A percentile compares a stretch with the other conserved stretches of the same genome.
Evolutionary conservation across 2,888 invertebrate genomes (phyloP).

Genomic region (Periphyllus acericola): DNA sequence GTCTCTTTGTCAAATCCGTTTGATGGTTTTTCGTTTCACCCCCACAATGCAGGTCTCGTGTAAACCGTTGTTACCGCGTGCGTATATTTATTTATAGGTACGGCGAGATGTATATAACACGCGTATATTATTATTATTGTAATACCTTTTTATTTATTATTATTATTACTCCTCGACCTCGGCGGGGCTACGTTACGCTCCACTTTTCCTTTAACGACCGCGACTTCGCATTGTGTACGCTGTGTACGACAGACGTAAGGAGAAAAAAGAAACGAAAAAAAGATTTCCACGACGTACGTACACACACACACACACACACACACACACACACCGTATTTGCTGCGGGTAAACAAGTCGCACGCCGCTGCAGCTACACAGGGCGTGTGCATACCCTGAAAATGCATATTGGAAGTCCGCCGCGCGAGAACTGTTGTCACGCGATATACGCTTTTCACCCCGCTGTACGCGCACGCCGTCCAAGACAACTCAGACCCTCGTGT

Average conservation of each 20-base stretch:
- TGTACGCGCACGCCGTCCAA: background rate
- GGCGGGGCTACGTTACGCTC: background rate
- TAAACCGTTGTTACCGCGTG: slow-evolving; percentile 1
- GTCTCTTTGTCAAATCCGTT: slow-evolving; percentile 39
- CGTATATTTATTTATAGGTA: background rate
- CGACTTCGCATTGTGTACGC: background rate
- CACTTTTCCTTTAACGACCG: background rate
- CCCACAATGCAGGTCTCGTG: background rate
- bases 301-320: background rate
- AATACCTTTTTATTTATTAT: slow-evolving; percentile 32
- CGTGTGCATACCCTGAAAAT: background rate
- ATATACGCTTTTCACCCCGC: background rate
- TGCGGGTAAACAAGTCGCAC: background rate
- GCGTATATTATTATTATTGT: background rate
- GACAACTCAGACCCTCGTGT: slow-evolving; percentile 10
- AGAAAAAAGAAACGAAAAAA: background rate
- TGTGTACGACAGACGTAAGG: background rate
- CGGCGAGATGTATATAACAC: background rate
- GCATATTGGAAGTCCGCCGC: background rate
- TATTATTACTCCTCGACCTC: background rate
- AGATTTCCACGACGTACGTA: background rate
- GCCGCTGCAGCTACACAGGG: background rate
- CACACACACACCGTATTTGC: background rate
- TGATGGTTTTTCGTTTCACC: background rate
- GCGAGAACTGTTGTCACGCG: slow-evolving; percentile 22